These are phyloP conservation scores for Xylophagus ater DNA, from an alignment of 2,888 invertebrate genomes.

Conservation along the genomic window DNA sequence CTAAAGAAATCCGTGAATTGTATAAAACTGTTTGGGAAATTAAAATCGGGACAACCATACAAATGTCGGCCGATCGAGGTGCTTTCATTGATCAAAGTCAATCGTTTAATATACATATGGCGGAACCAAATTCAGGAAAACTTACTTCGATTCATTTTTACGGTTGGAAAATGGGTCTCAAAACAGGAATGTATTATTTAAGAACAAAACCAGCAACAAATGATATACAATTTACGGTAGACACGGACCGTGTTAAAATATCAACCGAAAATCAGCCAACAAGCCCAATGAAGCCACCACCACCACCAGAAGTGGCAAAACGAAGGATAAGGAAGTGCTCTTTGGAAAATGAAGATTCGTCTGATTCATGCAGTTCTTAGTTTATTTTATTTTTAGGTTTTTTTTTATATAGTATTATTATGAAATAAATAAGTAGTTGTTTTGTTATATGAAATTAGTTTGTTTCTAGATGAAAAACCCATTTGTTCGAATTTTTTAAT, in stretches of 20 bases:
- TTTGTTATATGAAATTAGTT: too few relatives aligned
- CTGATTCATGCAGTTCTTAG: too few relatives aligned
- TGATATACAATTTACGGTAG: slow-evolving; percentile 91
- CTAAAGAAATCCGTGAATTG: slow-evolving; percentile 65
- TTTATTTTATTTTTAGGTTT: too few relatives aligned
- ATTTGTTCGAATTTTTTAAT: too few relatives aligned
- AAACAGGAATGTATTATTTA: slow-evolving; percentile 95
- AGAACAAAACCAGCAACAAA: slow-evolving; percentile 85
- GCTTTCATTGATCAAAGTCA: slow-evolving; percentile 96
- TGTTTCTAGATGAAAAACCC: too few relatives aligned
- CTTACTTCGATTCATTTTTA: slow-evolving; percentile 93
- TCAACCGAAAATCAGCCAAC: neutral
- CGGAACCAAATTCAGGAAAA: slow-evolving; percentile 77
- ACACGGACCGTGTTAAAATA: slow-evolving; percentile 47
- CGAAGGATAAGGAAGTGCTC: too few relatives aligned
- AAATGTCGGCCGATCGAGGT: slow-evolving; percentile 91
- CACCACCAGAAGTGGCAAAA: too few relatives aligned
- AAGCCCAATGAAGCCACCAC: neutral
- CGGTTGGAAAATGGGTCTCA: slow-evolving; percentile 89
- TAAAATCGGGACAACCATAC: slow-evolving; percentile 73
- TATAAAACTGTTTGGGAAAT: slow-evolving; percentile 95
- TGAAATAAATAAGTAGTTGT: too few relatives aligned
- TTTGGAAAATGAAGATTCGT: too few relatives aligned
- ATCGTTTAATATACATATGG: slow-evolving; percentile 89
- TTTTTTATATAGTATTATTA: too few relatives aligned